Evolutionary conservation across 2,888 invertebrate genomes (phyloP), one percentile per base, ranked within the genome.

Genomic region (Coenonympha glycerion): DNA sequence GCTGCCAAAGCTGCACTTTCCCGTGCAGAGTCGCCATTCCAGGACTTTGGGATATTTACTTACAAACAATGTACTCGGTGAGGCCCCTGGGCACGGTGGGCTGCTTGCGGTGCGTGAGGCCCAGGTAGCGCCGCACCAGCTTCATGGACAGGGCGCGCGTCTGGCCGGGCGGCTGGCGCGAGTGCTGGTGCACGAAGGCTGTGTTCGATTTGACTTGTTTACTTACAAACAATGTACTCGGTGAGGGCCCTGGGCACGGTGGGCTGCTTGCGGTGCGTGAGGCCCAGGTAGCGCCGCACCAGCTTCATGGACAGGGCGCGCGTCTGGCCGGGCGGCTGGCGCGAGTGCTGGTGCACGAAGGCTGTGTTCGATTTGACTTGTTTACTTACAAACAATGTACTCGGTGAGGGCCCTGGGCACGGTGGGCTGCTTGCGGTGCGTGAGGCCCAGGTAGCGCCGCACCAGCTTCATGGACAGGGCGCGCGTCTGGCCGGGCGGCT

Each of bases 121-220:
- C 91, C 49, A 99, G 93, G 81, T 99, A 99, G 39, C 95, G 92
- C 9, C 97, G 91, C 92, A 99, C 95, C 0, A 98, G 90, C 48
- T 92, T 91, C 97, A 98, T 98, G 66, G 96, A 92, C 48, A 98
- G 86, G 4, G 95, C 92, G 62, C 92, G 89, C 47, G 92, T 87
- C 9, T 88, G 81, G 40, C 91, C 89, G 1, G 94, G 93, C 8
- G 99, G 99, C 79, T 99, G 97, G 48, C 90, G 89, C 61, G 92
- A 92, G 82, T 97, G 93, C 70, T 95, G 95, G 81, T 99, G 99
- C 30, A 99, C 99, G 76, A 96, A 98, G 0, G n/a, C n/a, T n/a
- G n/a, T n/a, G n/a, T n/a, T n/a, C n/a, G n/a, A n/a, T n/a, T n/a
- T n/a, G n/a, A n/a, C n/a, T n/a, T n/a, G n/a, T n/a, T n/a, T 73